Conservation (phyloP, 2,888 invertebrate genomes). For the Herminia tarsipennalis region DNA sequence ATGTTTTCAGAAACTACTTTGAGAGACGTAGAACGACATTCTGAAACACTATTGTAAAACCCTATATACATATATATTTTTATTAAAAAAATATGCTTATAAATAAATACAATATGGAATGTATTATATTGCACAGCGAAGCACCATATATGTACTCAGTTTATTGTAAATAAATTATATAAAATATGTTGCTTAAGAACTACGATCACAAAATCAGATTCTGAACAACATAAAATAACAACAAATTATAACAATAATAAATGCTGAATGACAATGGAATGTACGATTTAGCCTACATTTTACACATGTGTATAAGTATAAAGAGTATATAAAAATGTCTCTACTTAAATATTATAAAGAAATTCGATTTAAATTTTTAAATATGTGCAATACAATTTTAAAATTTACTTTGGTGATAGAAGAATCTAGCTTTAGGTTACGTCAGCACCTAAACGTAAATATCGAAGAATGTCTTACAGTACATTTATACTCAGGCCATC, state of each 20-base stretch:
- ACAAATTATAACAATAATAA: conserved; percentile 16
- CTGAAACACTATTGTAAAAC: no score
- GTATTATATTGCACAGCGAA: conserved; percentile 41
- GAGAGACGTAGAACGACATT: background rate
- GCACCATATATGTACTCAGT: conserved; percentile 45
- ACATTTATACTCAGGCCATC: no score
- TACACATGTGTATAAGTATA: no score
- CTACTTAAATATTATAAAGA: no score
- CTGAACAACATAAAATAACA: conserved; percentile 32
- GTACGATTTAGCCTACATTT: conserved; percentile 10
- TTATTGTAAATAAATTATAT: conserved; percentile 30
- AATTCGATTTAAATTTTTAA: no score
- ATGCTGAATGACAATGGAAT: conserved; percentile 37
- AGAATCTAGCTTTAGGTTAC: no score
- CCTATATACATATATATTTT: no score
- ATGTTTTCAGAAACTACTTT: background rate
- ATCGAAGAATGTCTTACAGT: no score
- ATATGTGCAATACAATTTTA: no score
- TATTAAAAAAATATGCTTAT: conserved; percentile 11
- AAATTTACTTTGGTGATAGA: no score
- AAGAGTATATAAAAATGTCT: no score
- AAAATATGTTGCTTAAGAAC: conserved; percentile 27
- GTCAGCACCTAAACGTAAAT: no score
- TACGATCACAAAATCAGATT: conserved; percentile 49
- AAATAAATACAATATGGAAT: conserved; percentile 35